Conservation (phyloP, 2,797 vertebrate species). For the Halcyon smyrnensis region DNA sequence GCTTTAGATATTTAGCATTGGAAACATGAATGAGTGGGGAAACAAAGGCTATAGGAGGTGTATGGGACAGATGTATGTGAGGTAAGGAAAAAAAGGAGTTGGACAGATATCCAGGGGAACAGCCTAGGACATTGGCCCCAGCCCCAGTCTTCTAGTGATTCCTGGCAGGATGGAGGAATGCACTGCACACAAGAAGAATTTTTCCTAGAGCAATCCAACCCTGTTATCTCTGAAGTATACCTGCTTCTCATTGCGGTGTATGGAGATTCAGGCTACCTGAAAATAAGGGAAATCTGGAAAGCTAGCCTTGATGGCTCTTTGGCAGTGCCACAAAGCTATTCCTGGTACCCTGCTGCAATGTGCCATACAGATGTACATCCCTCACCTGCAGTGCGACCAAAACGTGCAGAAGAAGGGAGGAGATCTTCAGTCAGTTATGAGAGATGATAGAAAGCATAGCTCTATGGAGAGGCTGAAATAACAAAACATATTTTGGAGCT, state of each 20-base stretch:
- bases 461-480: background rate
- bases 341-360: background rate
- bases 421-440: background rate
- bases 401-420: background rate
- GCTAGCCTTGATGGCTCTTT: background rate
- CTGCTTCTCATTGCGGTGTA: background rate
- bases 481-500: fast-evolving
- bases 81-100: background rate
- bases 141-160: background rate
- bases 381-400: background rate
- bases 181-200: background rate
- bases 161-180: background rate
- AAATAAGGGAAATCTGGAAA: background rate
- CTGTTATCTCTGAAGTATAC: background rate
- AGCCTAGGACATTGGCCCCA: background rate
- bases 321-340: background rate
- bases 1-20: background rate
- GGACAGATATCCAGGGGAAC: background rate
- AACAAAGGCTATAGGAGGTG: background rate
- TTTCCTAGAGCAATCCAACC: background rate
- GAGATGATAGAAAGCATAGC: background rate
- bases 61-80: background rate
- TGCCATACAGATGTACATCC: background rate
- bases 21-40: background rate
- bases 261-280: background rate